These are phyloP conservation scores for Malaclemys terrapin DNA, from an alignment of 2,113 vertebrate genomes.

Conservation along the genomic window DNA sequence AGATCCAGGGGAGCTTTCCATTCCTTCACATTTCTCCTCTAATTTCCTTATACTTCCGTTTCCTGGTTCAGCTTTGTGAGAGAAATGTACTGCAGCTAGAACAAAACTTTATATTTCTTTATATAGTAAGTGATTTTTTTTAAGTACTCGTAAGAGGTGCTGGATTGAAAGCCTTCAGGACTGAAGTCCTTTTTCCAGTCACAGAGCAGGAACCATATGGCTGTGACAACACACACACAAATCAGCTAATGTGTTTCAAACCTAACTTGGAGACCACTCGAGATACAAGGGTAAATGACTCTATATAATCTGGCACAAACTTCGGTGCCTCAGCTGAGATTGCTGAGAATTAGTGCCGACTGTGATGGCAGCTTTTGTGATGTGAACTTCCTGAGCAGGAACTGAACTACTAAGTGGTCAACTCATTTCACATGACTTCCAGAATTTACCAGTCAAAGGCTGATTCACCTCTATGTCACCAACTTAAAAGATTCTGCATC, in stretches of 20 bases:
- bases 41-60: constrained; percentile 37
- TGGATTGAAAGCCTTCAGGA: no score
- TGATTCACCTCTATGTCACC: background rate
- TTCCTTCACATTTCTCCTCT: constrained; percentile 58
- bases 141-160: rapidly evolving
- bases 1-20: constrained; percentile 20
- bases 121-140: background rate
- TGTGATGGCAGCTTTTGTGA: background rate
- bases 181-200: no score
- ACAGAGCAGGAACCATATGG: background rate
- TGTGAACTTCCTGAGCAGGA: background rate
- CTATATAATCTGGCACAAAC: no score
- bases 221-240: background rate
- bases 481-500: background rate
- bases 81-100: constrained; percentile 30
- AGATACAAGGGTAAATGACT: background rate
- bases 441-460: background rate
- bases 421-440: background rate
- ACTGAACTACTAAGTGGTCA: background rate
- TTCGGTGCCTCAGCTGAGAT: no score
- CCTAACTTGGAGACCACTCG: background rate
- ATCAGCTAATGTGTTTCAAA: background rate
- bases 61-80: constrained; percentile 61
- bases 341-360: background rate
- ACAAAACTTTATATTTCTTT: constrained; percentile 46